Base-by-base conservation (phyloP, 2,113 vertebrate genomes). In the Beaufortia kweichowensis region DNA sequence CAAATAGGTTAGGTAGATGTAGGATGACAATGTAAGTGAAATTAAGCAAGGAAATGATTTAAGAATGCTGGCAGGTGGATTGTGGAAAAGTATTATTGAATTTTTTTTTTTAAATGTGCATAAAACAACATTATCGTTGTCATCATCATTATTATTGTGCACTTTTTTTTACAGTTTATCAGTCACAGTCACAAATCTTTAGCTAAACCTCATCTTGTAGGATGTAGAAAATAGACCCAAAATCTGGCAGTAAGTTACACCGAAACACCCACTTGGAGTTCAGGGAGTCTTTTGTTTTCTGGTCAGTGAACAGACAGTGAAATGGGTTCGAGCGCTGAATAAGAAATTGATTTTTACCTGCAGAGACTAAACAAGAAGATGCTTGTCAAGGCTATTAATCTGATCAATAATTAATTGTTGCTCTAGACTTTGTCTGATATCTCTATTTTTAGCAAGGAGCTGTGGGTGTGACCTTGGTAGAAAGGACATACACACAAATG, bases 381-480 rank as follows among this genome's bases (percentile, higher is more conserved):
- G 11, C 24, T 64, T 17, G 26, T 66, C 68, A 70, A 39, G 15
- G 31, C 26, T 65, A 70, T 66, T 79, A 33, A 78, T 62, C 59
- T n/a, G 55, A 72, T 81, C 71, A 67, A 76, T 81, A 76, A 71
- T 83, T 21, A 65, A 72, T 71, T 61, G 50, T 63, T 66, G 41
- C 41, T 31, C 59, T 28, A 61, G 72, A 28, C 41, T 2, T n/a
- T 53, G 33, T 68, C 21, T 78, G 46, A 24, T 23, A 17, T 64
- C 41, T 73, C 28, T 28, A 81, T 76, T 79, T 72, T 81, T 76
- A 73, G 77, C 50, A 35, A 73, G 39, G 21, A 61, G 23, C n/a
- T 53, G 28, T n/a, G 35, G 41, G 55, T 68, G 17, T 68, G 83
- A 82, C 78, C 83, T 82, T 82, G 71, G 21, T 23, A 23, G 19